Evolutionary conservation across 2,888 invertebrate genomes (phyloP).

Genomic region (Hedychridium roseum): DNA sequence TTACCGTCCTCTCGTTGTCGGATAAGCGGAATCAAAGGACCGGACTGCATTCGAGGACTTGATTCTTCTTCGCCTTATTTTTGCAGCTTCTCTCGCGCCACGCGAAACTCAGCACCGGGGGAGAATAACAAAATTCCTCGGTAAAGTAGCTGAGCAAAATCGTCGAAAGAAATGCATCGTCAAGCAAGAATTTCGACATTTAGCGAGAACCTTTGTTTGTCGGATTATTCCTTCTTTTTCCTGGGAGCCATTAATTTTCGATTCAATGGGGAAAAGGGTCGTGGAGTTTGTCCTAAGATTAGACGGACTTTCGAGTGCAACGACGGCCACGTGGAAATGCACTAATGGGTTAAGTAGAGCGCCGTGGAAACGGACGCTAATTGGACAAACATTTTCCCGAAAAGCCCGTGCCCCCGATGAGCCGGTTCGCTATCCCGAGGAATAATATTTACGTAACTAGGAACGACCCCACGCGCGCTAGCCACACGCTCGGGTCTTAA

Average conservation of each 20-base stretch:
- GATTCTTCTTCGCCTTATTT: conserved; percentile 5
- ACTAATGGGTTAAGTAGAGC: conserved; percentile 25
- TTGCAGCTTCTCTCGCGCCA: no score
- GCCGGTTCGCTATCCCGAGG: conserved; percentile 20
- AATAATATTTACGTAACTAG: conserved; percentile 39
- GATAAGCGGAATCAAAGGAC: conserved; percentile 41
- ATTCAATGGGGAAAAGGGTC: no score
- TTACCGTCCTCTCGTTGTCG: conserved; percentile 41
- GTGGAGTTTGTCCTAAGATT: no score
- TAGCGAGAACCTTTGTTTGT: conserved; percentile 8
- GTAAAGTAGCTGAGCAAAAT: no score
- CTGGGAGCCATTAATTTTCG: no score
- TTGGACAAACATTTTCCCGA: conserved; percentile 31
- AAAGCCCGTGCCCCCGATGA: conserved; percentile 20
- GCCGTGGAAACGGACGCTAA: conserved; percentile 28
- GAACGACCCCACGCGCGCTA: conserved; percentile 16
- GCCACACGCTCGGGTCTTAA: conserved; percentile 32
- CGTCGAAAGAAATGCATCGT: no score
- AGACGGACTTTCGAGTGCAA: no score
- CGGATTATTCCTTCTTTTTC: neutral
- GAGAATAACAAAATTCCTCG: no score
- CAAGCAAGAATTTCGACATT: no score
- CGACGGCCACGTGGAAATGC: conserved; percentile 8
- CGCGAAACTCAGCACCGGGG: no score
- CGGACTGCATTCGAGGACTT: conserved; percentile 28